phyloP scores from a whole-genome alignment of 2,797 vertebrate genomes.

The Aselliscus stoliczkanus region DNA sequence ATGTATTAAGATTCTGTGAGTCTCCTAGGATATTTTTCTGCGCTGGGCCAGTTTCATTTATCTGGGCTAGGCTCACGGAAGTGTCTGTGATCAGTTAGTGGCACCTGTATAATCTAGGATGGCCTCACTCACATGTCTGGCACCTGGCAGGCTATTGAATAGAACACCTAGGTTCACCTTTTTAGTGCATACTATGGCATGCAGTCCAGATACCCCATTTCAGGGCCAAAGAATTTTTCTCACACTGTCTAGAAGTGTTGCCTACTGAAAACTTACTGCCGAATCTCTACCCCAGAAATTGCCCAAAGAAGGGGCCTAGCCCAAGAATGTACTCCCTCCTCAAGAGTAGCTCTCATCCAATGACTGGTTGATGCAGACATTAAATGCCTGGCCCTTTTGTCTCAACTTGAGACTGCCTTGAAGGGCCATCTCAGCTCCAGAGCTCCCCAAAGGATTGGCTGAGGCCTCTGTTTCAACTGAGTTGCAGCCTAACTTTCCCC shows the following conservation, averaged over 20 bases:
- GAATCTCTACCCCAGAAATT: neutral
- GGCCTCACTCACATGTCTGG: neutral
- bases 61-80: neutral
- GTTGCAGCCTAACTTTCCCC: neutral
- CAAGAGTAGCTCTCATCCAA: neutral
- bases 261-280: neutral
- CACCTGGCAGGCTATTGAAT: neutral
- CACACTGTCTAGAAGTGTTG: neutral
- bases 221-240: neutral
- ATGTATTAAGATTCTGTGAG: neutral
- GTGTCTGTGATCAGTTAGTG: neutral
- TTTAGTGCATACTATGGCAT: neutral
- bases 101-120: neutral
- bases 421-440: neutral
- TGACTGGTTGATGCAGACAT: neutral
- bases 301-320: neutral
- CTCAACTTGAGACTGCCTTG: neutral
- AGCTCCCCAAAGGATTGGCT: neutral
- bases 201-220: neutral
- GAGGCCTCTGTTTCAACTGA: neutral
- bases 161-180: neutral
- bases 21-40: neutral
- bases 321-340: neutral
- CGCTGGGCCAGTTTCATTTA: neutral
- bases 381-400: neutral